A percentile compares a stretch with the other conserved stretches of the same genome.
These are phyloP conservation scores for Monodelphis domestica DNA, from an alignment of 2,797 vertebrate species.

Conservation along the genomic window DNA sequence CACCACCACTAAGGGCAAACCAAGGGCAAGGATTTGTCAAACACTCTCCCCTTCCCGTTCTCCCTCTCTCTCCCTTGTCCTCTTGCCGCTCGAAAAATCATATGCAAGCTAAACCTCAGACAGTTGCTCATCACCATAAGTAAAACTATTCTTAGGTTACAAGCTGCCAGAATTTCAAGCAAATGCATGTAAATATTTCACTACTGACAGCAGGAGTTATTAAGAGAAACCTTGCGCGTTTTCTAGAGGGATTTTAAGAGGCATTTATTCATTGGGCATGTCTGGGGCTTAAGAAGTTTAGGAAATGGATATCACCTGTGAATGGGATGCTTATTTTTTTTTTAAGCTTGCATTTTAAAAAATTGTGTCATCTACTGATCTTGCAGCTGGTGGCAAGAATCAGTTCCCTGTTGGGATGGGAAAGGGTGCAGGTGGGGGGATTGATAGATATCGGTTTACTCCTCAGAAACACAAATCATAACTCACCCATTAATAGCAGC, in stretches of 20 bases:
- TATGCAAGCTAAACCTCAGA: conserved; percentile 65
- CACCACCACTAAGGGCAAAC: conserved; percentile 60
- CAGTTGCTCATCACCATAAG: conserved; percentile 65
- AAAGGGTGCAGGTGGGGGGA: too few relatives aligned
- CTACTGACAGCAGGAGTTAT: conserved; percentile 80
- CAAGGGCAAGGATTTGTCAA: conserved; percentile 70
- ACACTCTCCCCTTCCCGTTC: neutral
- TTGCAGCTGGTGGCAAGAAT: conserved; percentile 45
- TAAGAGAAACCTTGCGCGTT: conserved; percentile 80
- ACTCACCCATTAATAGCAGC: neutral
- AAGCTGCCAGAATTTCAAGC: conserved; percentile 81
- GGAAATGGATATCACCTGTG: conserved; percentile 66
- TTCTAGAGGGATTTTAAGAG: conserved; percentile 79
- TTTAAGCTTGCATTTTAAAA: conserved; percentile 45
- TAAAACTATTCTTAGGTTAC: conserved; percentile 79
- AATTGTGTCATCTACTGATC: conserved; percentile 56
- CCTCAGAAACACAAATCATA: neutral
- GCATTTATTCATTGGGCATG: conserved; percentile 74
- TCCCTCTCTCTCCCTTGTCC: neutral
- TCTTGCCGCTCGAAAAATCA: conserved; percentile 35
- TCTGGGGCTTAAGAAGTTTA: conserved; percentile 70
- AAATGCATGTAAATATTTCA: conserved; percentile 82
- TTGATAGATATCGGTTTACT: neutral
- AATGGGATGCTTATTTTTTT: conserved; percentile 57
- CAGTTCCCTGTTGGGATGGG: neutral